Evolutionary conservation across 2,888 invertebrate genomes (phyloP).

Genomic region (Biston betularia): DNA sequence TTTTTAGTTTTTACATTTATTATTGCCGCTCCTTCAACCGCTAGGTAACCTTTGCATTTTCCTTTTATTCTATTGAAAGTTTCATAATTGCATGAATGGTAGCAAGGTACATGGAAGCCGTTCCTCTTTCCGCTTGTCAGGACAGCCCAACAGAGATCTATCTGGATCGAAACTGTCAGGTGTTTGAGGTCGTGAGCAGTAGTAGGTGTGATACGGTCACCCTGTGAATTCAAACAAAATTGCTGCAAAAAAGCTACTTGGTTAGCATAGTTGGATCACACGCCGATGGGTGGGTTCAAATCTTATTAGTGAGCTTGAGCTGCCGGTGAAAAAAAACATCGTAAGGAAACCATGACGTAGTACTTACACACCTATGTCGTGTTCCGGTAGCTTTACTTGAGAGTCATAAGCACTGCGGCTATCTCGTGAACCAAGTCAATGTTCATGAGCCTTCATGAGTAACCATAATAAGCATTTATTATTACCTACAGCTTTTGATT

Average conservation of each 20-base stretch:
- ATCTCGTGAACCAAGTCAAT: too few species aligned
- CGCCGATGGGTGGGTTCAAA: too few species aligned
- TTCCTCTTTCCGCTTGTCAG: constrained; percentile 42
- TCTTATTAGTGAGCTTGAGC: too few species aligned
- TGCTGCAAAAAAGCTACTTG: neutral
- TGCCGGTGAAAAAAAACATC: too few species aligned
- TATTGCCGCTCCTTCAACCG: constrained; percentile 65
- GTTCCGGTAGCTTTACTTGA: too few species aligned
- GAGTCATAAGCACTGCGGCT: too few species aligned
- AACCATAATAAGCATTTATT: too few species aligned
- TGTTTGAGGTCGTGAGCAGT: constrained; percentile 48
- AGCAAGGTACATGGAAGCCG: constrained; percentile 65
- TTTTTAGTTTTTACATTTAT: constrained; percentile 48
- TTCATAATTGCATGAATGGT: constrained; percentile 58
- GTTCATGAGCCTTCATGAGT: too few species aligned
- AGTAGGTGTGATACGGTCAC: neutral
- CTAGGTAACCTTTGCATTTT: constrained; percentile 57
- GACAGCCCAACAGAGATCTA: constrained; percentile 58
- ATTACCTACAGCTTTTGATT: too few species aligned
- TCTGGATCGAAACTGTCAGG: constrained; percentile 53
- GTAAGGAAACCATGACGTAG: too few species aligned
- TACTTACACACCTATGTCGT: too few species aligned
- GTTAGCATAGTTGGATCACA: too few species aligned
- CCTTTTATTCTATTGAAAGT: constrained; percentile 40
- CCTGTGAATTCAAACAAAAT: neutral